These are phyloP conservation scores for Gallinago stenura DNA, from an alignment of 2,797 vertebrate genomes.

Conservation along the genomic window DNA sequence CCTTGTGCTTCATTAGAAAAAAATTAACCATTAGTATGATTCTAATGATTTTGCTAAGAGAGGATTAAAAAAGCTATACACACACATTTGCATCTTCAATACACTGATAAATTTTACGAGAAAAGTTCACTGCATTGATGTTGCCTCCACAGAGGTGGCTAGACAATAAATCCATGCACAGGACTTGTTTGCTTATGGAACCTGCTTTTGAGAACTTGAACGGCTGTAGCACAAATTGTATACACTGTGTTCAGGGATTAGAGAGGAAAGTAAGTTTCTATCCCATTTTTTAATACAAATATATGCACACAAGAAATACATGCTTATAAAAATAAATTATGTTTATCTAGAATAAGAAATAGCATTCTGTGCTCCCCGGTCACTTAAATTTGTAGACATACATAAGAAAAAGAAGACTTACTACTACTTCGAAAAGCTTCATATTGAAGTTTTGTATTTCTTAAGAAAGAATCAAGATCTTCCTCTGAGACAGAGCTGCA, in stretches of 20 bases:
- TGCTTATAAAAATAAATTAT: rapidly evolving
- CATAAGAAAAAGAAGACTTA: conserved; percentile 79
- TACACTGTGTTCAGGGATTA: background rate
- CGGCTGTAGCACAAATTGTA: background rate
- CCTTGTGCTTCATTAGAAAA: background rate
- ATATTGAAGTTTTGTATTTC: conserved; percentile 89
- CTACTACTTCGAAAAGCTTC: conserved; percentile 92
- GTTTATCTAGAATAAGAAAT: background rate
- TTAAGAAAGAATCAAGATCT: conserved; percentile 88
- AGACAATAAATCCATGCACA: background rate
- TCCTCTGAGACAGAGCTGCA: conserved; percentile 85
- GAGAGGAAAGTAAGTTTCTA: background rate
- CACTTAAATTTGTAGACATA: background rate
- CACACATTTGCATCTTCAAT: background rate
- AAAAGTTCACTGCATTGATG: background rate
- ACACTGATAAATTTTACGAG: background rate
- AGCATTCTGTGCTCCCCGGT: background rate
- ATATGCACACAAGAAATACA: rapidly evolving
- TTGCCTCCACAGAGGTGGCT: background rate
- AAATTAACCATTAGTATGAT: background rate
- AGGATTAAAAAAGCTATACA: background rate
- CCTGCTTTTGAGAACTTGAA: background rate
- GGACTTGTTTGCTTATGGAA: background rate
- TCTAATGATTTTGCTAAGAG: background rate
- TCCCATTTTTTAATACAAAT: background rate